Conservation (phyloP, 1,140 invertebrate species). For the Trissolcus basalis region DNA sequence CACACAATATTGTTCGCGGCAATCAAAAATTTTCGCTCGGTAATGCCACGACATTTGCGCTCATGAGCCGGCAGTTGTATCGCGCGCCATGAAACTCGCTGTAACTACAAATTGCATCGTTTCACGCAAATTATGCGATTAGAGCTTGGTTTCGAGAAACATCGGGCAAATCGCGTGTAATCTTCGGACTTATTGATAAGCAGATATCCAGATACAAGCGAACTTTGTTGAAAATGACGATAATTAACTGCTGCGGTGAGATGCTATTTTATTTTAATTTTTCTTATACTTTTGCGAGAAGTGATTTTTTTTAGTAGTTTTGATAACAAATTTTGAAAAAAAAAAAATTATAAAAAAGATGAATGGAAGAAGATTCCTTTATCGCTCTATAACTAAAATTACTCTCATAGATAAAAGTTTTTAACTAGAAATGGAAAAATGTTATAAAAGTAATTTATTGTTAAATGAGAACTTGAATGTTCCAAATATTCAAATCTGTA, state of each 20-base stretch:
- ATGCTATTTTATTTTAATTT: too few relatives aligned
- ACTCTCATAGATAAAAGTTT: too few relatives aligned
- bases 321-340: not conserved
- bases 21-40: slow-evolving; percentile 9
- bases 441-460: too few relatives aligned
- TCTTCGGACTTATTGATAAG: slow-evolving; percentile 39
- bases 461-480: too few relatives aligned
- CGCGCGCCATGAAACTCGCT: slow-evolving; percentile 37
- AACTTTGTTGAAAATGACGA: slow-evolving; percentile 20
- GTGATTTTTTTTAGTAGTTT: too few relatives aligned
- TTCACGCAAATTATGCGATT: slow-evolving; percentile 71
- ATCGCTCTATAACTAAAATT: too few relatives aligned
- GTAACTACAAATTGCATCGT: slow-evolving; percentile 71
- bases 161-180: slow-evolving; percentile 39
- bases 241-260: too few relatives aligned
- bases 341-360: too few relatives aligned
- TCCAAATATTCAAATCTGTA: too few relatives aligned
- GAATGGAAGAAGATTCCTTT: too few relatives aligned
- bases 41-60: slow-evolving; percentile 22
- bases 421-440: too few relatives aligned
- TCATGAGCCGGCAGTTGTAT: slow-evolving; percentile 20
- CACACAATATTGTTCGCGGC: slow-evolving; percentile 12
- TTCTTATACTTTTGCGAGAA: too few relatives aligned
- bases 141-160: slow-evolving; percentile 57
- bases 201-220: slow-evolving; percentile 8